Conservation (phyloP, 2,113 vertebrate species). For the Plectropomus leopardus region DNA sequence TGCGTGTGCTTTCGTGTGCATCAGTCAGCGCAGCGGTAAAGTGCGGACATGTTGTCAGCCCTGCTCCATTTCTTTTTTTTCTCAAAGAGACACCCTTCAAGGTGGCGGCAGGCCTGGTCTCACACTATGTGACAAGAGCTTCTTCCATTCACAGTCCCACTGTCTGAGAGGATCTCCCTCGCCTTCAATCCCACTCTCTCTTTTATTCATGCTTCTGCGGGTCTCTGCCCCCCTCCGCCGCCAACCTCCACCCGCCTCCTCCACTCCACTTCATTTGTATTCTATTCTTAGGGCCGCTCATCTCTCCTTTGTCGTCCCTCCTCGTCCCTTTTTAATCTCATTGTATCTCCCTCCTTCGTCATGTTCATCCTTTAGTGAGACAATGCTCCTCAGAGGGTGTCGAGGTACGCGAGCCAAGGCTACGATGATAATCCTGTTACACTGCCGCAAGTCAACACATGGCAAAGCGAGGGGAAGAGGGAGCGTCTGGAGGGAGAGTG, state of each 20-base stretch:
- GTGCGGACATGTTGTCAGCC: slow-evolving; percentile 57
- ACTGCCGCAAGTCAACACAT: slow-evolving; percentile 33
- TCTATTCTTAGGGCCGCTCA: slow-evolving; percentile 73
- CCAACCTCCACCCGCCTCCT: slow-evolving; percentile 23
- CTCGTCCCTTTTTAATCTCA: slow-evolving; percentile 71
- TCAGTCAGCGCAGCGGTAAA: slow-evolving; percentile 12
- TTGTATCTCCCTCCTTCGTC: slow-evolving; percentile 57
- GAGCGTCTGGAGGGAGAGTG: slow-evolving; percentile 14
- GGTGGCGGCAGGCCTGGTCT: slow-evolving; percentile 60
- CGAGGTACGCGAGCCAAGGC: slow-evolving; percentile 45
- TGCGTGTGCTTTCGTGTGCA: slow-evolving; percentile 17
- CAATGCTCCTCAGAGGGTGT: slow-evolving; percentile 57
- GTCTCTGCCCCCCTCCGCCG: slow-evolving; percentile 17
- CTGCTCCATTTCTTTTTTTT: slow-evolving; percentile 29
- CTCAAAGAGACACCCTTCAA: slow-evolving; percentile 62
- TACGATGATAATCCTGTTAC: slow-evolving; percentile 66
- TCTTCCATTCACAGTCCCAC: slow-evolving; percentile 56
- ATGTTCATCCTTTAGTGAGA: slow-evolving; percentile 53
- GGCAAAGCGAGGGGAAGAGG: neutral
- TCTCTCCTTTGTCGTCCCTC: slow-evolving; percentile 67
- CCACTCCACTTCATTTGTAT: slow-evolving; percentile 65
- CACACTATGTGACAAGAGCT: slow-evolving; percentile 72
- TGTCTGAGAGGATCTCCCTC: slow-evolving; percentile 74
- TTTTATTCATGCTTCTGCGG: slow-evolving; percentile 75
- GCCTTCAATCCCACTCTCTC: slow-evolving; percentile 72